These are phyloP conservation scores for Eupithecia abbreviata DNA, from an alignment of 2,888 invertebrate genomes.

Conservation along the genomic window DNA sequence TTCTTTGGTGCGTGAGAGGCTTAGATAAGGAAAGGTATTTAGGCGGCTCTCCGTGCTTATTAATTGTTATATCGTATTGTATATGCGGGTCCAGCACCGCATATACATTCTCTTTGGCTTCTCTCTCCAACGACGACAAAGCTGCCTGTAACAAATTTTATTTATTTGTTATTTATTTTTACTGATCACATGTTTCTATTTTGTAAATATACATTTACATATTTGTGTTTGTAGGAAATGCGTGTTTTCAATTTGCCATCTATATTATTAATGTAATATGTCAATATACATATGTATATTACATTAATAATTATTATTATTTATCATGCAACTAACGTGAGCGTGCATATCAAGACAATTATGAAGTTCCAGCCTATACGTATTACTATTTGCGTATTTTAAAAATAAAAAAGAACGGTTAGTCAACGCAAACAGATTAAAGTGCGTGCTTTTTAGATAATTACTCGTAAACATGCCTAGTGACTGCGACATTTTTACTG, in stretches of 20 bases:
- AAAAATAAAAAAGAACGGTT: neutral
- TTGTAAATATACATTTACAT: neutral
- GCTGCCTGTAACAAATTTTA: slow-evolving; percentile 67
- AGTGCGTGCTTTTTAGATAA: slow-evolving; percentile 9
- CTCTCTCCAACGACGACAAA: slow-evolving; percentile 78
- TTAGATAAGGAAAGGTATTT: slow-evolving; percentile 81
- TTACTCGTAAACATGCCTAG: neutral
- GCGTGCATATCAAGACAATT: neutral
- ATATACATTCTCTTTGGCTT: slow-evolving; percentile 84
- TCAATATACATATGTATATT: no score
- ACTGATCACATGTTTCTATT: neutral
- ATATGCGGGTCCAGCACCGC: slow-evolving; percentile 82
- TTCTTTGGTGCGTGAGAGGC: slow-evolving; percentile 81
- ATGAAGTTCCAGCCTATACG: neutral
- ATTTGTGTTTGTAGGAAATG: neutral
- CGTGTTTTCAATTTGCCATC: neutral
- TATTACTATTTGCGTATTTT: neutral
- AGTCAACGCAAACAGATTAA: neutral
- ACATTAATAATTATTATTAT: neutral
- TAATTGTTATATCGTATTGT: slow-evolving; percentile 82
- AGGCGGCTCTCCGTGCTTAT: slow-evolving; percentile 81
- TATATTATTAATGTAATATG: no score
- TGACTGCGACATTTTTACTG: neutral
- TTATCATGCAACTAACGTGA: neutral
- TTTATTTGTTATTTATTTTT: neutral